These are phyloP conservation scores for Monoplex corrugatus DNA, from an alignment of 2,888 invertebrate genomes.

Conservation along the genomic window DNA sequence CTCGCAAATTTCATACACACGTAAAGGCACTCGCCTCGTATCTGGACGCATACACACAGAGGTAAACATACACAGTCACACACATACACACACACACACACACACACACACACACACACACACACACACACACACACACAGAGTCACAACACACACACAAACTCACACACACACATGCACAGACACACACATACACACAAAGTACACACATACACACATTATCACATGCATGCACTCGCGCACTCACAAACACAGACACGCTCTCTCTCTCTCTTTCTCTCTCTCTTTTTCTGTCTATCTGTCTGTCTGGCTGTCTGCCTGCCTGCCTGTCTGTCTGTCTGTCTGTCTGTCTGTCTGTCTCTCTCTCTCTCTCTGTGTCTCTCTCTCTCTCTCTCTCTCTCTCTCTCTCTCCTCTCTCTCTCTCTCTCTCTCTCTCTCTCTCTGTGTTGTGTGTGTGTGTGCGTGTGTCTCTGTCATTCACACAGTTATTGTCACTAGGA, in stretches of 20 bases:
- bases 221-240: neutral
- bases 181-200: neutral
- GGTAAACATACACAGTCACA: neutral
- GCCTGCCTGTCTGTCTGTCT: too few species aligned
- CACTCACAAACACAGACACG: constrained; percentile 7
- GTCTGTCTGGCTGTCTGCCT: too few species aligned
- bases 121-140: neutral
- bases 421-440: too few species aligned
- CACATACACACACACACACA: neutral
- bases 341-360: too few species aligned
- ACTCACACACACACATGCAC: neutral
- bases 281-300: too few species aligned
- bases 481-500: neutral
- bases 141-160: neutral
- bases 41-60: neutral
- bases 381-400: too few species aligned
- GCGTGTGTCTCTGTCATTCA: neutral
- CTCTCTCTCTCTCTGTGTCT: too few species aligned
- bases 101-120: neutral
- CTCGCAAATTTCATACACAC: too few species aligned
- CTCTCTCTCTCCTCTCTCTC: too few species aligned
- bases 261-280: neutral
- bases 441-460: neutral
- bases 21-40: neutral
- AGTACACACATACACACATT: neutral